Conservation (phyloP, 2,888 invertebrate genomes). For the Morpho deidamia region DNA sequence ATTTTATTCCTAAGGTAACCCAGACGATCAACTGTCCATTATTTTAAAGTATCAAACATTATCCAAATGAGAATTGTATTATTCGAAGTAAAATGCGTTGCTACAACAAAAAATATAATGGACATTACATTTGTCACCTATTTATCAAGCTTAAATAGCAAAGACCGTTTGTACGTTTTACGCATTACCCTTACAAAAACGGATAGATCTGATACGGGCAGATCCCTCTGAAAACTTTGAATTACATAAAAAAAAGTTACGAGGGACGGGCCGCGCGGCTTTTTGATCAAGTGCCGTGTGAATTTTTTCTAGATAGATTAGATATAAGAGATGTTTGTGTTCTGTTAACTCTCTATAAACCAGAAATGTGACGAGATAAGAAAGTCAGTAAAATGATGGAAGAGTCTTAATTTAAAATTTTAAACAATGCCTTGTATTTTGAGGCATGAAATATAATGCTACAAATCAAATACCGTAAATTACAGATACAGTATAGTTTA, state of each 20-base stretch:
- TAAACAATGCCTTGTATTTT: too few species aligned
- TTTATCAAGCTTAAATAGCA: slow-evolving; percentile 19
- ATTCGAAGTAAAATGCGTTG: too few species aligned
- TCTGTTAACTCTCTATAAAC: slow-evolving; percentile 9
- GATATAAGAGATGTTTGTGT: slow-evolving; percentile 5
- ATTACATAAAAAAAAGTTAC: slow-evolving; percentile 28
- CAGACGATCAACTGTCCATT: too few species aligned
- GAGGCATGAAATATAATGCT: too few species aligned
- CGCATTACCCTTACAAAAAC: slow-evolving; percentile 14
- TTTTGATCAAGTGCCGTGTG: slow-evolving; percentile 19
- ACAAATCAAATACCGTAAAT: too few species aligned
- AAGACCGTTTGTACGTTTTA: slow-evolving; percentile 17
- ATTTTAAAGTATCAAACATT: too few species aligned
- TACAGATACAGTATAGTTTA: too few species aligned
- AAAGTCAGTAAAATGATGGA: too few species aligned
- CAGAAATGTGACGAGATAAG: neutral
- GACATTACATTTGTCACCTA: slow-evolving; percentile 16
- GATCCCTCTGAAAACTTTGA: slow-evolving; percentile 27
- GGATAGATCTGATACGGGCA: slow-evolving; percentile 26
- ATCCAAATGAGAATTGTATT: too few species aligned
- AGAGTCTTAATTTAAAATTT: too few species aligned
- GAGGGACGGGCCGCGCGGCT: slow-evolving; percentile 18
- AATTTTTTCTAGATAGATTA: slow-evolving; percentile 9
- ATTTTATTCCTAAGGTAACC: too few species aligned
- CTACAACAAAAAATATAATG: neutral